Evolutionary conservation across 1,140 invertebrate genomes (phyloP), one percentile per base, ranked within the genome.

Genomic region (Tenebrio molitor): DNA sequence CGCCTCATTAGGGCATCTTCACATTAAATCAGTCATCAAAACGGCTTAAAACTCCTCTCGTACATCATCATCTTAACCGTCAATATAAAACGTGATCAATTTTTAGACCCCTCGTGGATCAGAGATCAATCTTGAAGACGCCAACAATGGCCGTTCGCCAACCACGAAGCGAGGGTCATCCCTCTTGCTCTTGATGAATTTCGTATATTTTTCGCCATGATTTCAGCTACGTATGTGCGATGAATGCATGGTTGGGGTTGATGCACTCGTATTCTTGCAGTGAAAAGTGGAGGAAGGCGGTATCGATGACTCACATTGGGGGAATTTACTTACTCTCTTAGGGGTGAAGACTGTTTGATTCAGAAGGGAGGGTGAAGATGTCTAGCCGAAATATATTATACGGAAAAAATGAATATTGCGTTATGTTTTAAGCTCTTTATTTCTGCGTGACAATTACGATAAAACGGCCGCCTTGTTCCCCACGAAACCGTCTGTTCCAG

Each of bases 161-260:
- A 39, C 36, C 36, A 39, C 36, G 36, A 53, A 53, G 23, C 46
- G 19, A 25, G 46, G 46, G 46, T 21, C 17, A 53, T 53, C 46
- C 46, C n/a, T 23, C 46, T 53, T 53, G 19, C 46, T 21, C 46
- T 53, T 53, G 46, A 53, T 53, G 46, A 23, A 53, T 53, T 53
- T 21, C 8, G 19, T 53, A 53, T 53, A 53, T 53, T 53, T 53
- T 53, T 53, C 19, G 46, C 46, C 17, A 53, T 53, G n/a, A 53
- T 23, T 39, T 53, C 17, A 2, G 8, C 46, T 23, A 53, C 46
- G 46, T 53, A 2, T 53, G 17, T 53, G 5, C 7, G 5, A 7
- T 39, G 36, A 39, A 12, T 39, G 36, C 36, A 12, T 39, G 19
- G 19, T 50, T 50, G 19, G 46, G 46, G 46, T 53, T 53, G 46